A percentile compares a stretch with the other conserved stretches of the same genome.
phyloP scores from a whole-genome alignment of 2,888 invertebrate genomes.

The Macrophya annulata region DNA sequence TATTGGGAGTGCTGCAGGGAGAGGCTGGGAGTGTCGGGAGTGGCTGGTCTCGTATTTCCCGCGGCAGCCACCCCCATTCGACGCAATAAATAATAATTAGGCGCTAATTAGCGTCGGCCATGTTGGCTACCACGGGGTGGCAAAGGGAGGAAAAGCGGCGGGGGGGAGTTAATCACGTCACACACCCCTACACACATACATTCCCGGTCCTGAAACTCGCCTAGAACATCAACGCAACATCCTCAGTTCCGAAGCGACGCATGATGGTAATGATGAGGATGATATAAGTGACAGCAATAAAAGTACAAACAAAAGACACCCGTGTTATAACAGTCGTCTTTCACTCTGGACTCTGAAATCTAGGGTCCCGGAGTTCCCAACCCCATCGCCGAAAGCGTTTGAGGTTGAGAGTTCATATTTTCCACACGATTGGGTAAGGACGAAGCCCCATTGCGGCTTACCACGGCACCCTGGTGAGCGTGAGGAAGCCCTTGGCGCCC shows the following conservation, averaged over 20 bases:
- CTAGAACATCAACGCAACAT: not conserved
- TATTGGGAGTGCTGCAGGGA: constrained; percentile 53
- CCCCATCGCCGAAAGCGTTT: constrained; percentile 37
- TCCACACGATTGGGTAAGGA: constrained; percentile 53
- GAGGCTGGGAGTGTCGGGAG: constrained; percentile 55
- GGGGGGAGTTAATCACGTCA: constrained; percentile 31
- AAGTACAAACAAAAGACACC: not conserved
- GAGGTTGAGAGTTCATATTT: constrained; percentile 50
- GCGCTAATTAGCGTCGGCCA: constrained; percentile 76
- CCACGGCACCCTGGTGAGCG: constrained; percentile 35
- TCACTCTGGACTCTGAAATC: not conserved
- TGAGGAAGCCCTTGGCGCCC: constrained; percentile 36
- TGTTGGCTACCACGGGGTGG: constrained; percentile 67
- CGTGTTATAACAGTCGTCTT: not conserved
- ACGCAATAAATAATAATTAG: constrained; percentile 78
- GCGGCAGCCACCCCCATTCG: constrained; percentile 68
- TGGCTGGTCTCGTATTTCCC: constrained; percentile 59
- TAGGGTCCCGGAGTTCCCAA: not conserved
- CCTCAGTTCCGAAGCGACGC: not conserved
- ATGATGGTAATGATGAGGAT: not conserved
- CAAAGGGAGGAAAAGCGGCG: constrained; percentile 55
- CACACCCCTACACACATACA: not conserved
- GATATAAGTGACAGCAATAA: not conserved
- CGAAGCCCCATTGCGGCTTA: constrained; percentile 34
- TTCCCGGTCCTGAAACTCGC: not conserved